phyloP scores from a whole-genome alignment of 2,797 vertebrate genomes.

The Rhyacichthys aspro region DNA sequence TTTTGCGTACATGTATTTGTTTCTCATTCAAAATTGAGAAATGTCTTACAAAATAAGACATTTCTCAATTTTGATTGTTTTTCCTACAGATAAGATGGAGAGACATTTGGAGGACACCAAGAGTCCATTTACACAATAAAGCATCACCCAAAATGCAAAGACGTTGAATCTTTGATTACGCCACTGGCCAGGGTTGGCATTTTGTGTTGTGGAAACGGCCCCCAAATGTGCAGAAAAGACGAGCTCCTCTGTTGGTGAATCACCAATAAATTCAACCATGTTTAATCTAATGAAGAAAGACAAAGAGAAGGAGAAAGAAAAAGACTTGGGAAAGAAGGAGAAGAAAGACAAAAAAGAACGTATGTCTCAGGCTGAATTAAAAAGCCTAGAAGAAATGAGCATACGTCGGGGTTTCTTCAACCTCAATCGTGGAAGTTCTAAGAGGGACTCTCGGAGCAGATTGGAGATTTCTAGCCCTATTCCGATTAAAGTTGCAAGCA shows the following conservation, averaged over 20 bases:
- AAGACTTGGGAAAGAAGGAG: slow-evolving; percentile 74
- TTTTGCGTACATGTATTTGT: too few relatives aligned
- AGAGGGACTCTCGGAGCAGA: slow-evolving; percentile 86
- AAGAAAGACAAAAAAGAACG: slow-evolving; percentile 82
- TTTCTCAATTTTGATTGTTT: neutral
- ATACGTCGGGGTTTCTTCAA: slow-evolving; percentile 93
- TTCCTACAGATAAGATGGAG: slow-evolving; percentile 23
- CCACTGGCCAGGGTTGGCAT: too few relatives aligned
- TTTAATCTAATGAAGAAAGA: slow-evolving; percentile 83
- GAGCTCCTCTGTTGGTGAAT: slow-evolving; percentile 3
- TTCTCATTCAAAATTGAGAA: too few relatives aligned
- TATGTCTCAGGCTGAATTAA: slow-evolving; percentile 82
- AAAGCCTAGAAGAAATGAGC: slow-evolving; percentile 91
- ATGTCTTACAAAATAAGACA: too few relatives aligned
- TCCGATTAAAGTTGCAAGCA: slow-evolving; percentile 92
- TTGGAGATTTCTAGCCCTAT: slow-evolving; percentile 97
- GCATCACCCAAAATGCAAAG: too few relatives aligned
- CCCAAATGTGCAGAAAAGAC: slow-evolving; percentile 8
- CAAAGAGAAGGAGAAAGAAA: slow-evolving; percentile 78
- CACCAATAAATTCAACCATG: slow-evolving; percentile 60
- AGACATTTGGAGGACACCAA: too few relatives aligned
- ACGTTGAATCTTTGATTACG: too few relatives aligned
- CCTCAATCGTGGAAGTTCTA: slow-evolving; percentile 87
- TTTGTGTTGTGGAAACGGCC: neutral
- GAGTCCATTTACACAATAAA: too few relatives aligned